Conservation (phyloP, 2,888 invertebrate genomes). For the Tachystola acroxantha region DNA sequence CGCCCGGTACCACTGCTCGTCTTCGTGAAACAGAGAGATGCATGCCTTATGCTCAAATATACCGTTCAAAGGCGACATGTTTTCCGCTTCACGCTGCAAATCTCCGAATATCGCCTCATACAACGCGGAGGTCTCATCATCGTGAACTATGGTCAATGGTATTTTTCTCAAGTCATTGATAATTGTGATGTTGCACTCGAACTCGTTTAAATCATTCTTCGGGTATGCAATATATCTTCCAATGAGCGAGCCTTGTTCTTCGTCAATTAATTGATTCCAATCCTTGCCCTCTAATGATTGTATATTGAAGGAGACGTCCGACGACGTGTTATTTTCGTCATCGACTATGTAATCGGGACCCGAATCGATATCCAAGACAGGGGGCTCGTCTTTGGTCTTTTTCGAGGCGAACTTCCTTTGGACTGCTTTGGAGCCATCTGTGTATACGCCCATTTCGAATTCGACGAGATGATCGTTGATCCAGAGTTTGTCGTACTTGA, state of each 20-base stretch:
- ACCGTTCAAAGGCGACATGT: constrained; percentile 59
- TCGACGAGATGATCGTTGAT: constrained; percentile 70
- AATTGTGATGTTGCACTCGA: constrained; percentile 47
- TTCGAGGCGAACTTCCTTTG: constrained; percentile 37
- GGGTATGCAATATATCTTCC: constrained; percentile 35
- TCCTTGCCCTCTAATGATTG: constrained; percentile 34
- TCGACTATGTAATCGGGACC: constrained; percentile 55
- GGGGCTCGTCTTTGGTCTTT: constrained; percentile 8
- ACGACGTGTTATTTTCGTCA: constrained; percentile 27
- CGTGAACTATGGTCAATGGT: constrained; percentile 50
- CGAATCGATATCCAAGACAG: constrained; percentile 31
- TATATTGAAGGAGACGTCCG: constrained; percentile 31
- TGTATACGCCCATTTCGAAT: constrained; percentile 56
- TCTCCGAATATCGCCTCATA: constrained; percentile 69
- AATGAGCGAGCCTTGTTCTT: no score
- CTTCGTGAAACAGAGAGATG: constrained; percentile 78
- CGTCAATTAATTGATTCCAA: constrained; percentile 51
- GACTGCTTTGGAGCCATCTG: constrained; percentile 45
- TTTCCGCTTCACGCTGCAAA: constrained; percentile 60
- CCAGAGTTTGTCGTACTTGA: constrained; percentile 54
- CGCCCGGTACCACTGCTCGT: constrained; percentile 86
- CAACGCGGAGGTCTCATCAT: constrained; percentile 49
- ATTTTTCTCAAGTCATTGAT: constrained; percentile 44
- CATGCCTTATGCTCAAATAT: constrained; percentile 78
- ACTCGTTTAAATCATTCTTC: constrained; percentile 31